phyloP scores from a whole-genome alignment of 2,797 vertebrate species.

The Acropternis orthonyx region DNA sequence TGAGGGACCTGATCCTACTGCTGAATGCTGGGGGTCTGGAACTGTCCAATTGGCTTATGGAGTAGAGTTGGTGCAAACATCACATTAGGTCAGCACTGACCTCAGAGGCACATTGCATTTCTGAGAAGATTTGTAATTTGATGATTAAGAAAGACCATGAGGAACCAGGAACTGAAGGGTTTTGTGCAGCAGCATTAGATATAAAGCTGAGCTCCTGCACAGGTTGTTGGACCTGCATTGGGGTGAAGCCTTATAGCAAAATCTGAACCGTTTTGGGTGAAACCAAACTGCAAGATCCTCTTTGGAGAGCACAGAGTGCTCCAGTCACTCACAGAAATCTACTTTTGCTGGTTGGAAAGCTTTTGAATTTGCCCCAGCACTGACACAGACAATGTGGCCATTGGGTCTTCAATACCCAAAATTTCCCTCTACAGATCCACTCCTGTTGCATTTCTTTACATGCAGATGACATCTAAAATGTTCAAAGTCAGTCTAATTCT shows the following conservation, averaged over 20 bases:
- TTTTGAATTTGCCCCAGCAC: not conserved
- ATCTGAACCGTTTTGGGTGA: fast-evolving
- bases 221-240: not conserved
- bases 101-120: not conserved
- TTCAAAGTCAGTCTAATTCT: not conserved
- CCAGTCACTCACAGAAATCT: not conserved
- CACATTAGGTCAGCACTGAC: not conserved
- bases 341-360: not conserved
- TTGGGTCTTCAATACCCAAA: not conserved
- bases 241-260: not conserved
- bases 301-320: not conserved
- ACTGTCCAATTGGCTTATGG: not conserved
- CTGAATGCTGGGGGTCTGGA: not conserved
- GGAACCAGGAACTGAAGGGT: not conserved
- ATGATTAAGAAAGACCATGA: not conserved
- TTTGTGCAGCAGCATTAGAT: not conserved
- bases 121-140: not conserved
- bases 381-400: not conserved
- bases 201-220: not conserved
- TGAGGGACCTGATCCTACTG: not conserved
- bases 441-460: not conserved
- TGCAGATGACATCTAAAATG: not conserved
- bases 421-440: not conserved
- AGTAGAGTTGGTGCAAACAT: not conserved
- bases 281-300: not conserved